These are phyloP conservation scores for Anthonomus grandis DNA, from an alignment of 1,140 invertebrate genomes.

Conservation along the genomic window DNA sequence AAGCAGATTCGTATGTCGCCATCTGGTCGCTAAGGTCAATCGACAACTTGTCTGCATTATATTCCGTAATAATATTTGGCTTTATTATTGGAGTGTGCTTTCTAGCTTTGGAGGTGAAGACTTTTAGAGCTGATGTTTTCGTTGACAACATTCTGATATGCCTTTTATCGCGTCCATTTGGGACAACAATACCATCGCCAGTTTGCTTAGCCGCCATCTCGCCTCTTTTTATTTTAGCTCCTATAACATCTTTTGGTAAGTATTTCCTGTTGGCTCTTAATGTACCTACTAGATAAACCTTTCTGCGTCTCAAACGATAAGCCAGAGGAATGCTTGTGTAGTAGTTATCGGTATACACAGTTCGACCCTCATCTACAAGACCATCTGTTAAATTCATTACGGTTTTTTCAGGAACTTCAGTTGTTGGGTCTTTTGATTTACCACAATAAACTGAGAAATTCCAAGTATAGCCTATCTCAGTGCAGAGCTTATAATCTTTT, in stretches of 20 bases:
- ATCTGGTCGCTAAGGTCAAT: constrained; percentile 37
- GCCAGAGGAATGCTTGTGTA: constrained; percentile 48
- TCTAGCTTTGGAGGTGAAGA: not conserved
- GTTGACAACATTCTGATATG: constrained; percentile 49
- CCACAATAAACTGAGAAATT: constrained; percentile 28
- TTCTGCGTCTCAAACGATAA: constrained; percentile 42
- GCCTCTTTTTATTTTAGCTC: constrained; percentile 44
- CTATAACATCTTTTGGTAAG: constrained; percentile 20
- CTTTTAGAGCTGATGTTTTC: constrained; percentile 39
- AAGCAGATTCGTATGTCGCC: constrained; percentile 26
- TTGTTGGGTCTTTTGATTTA: constrained; percentile 2
- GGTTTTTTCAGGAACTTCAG: constrained; percentile 8
- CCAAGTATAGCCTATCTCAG: constrained; percentile 34
- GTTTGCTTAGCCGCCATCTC: constrained; percentile 40
- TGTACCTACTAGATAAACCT: constrained; percentile 45
- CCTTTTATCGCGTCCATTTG: constrained; percentile 49
- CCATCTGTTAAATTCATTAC: constrained; percentile 15
- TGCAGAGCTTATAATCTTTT: constrained; percentile 40
- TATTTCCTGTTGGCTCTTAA: constrained; percentile 43
- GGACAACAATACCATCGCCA: constrained; percentile 43
- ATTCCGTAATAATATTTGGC: constrained; percentile 39
- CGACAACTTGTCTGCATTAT: constrained; percentile 46
- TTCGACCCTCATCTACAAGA: constrained; percentile 20
- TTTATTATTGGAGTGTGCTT: constrained; percentile 1
- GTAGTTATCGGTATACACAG: constrained; percentile 40